A percentile compares a stretch with the other conserved stretches of the same genome.
phyloP scores from a whole-genome alignment of 1,140 invertebrate species.

The Kradibia gibbosae region DNA sequence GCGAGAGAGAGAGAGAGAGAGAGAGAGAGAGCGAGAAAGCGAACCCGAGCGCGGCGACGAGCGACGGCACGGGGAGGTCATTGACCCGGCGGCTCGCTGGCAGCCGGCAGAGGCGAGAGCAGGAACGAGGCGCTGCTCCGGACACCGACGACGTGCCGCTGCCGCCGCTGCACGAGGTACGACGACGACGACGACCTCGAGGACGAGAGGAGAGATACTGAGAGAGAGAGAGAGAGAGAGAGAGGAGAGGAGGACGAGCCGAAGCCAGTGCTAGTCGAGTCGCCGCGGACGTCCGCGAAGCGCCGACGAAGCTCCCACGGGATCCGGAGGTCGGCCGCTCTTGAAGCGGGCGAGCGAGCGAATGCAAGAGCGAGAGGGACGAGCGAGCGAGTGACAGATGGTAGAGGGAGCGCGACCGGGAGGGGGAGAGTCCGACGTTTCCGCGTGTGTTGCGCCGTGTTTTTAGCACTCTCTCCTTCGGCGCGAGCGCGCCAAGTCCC shows the following conservation, averaged over 20 bases:
- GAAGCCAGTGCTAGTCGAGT: not conserved
- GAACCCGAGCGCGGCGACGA: constrained; percentile 58
- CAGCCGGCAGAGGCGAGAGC: constrained; percentile 65
- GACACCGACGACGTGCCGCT: constrained; percentile 3
- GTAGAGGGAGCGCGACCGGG: not conserved
- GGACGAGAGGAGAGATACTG: not conserved
- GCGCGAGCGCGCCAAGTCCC: constrained; percentile 3
- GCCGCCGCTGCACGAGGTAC: not conserved
- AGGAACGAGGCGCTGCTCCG: constrained; percentile 57
- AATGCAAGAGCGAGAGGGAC: not conserved
- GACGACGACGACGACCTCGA: not conserved
- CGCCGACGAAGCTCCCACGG: not conserved
- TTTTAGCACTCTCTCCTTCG: constrained; percentile 24
- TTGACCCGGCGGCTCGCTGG: constrained; percentile 72
- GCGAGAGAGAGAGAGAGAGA: constrained; percentile 20
- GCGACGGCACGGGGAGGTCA: constrained; percentile 70
- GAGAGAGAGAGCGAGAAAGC: constrained; percentile 47
- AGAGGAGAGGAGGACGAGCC: not conserved
- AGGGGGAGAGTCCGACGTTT: constrained; percentile 21
- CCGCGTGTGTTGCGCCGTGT: constrained; percentile 21
- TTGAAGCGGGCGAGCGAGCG: not conserved
- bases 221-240: not conserved
- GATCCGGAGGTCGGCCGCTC: not conserved
- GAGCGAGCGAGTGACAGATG: not conserved
- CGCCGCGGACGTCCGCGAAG: not conserved